Percentiles rank a stretch among this genome's conserved stretches.
Conservation (phyloP, 2,113 vertebrate species). For the Tapirus terrestris region DNA sequence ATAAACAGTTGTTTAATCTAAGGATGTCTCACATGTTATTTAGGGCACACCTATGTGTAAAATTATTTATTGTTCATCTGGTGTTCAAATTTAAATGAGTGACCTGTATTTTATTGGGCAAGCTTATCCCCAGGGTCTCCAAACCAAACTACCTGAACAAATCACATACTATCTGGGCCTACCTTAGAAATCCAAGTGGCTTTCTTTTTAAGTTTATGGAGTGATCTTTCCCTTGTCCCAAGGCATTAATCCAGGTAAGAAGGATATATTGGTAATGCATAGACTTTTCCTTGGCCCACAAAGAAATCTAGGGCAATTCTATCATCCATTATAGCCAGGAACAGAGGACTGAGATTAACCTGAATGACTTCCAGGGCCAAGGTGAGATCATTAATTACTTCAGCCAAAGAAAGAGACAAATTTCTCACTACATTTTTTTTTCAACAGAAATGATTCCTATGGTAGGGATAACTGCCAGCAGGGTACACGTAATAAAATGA, state of each 20-base stretch:
- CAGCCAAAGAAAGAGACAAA: background rate
- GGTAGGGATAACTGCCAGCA: background rate
- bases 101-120: background rate
- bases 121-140: background rate
- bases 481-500: background rate
- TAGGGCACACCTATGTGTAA: background rate
- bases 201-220: background rate
- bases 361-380: background rate
- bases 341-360: background rate
- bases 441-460: background rate
- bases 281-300: background rate
- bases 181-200: background rate
- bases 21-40: background rate
- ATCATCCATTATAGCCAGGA: background rate
- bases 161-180: background rate
- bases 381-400: background rate
- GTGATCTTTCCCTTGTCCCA: background rate
- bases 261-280: background rate
- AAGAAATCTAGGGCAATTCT: background rate
- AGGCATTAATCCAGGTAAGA: background rate
- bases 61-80: background rate
- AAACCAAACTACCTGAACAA: background rate
- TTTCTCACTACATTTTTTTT: background rate
- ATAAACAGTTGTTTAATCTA: background rate
- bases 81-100: background rate